These are phyloP conservation scores for Sycon ciliatum DNA, from an alignment of 37 sponge, comb jelly and placozoan genomes.

Conservation along the genomic window DNA sequence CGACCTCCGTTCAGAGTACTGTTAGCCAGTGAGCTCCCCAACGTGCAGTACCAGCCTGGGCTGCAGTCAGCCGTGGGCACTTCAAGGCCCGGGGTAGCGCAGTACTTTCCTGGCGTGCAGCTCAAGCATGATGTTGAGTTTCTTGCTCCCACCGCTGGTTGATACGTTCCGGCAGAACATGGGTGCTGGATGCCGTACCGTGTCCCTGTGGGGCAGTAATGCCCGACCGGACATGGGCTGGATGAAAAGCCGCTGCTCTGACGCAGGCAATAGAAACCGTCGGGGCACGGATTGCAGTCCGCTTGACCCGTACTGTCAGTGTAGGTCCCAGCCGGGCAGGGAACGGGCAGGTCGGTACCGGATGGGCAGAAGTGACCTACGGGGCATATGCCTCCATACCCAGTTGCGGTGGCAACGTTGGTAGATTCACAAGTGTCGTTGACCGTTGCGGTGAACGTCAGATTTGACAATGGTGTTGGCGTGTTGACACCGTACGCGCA, in stretches of 20 bases:
- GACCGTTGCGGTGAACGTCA: background rate
- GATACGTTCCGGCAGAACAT: background rate
- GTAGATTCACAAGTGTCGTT: no score
- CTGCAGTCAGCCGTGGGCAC: background rate
- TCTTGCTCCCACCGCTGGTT: background rate
- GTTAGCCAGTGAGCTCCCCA: background rate
- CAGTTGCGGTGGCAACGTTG: background rate
- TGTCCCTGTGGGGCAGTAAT: constrained; percentile 22
- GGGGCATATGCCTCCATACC: constrained; percentile 17
- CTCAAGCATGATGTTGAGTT: background rate
- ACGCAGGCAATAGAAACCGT: constrained; percentile 25
- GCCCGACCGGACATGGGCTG: constrained; percentile 27
- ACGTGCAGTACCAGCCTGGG: background rate
- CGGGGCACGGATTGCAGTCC: constrained; percentile 16
- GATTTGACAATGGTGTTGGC: constrained; percentile 13
- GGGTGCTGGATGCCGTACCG: background rate
- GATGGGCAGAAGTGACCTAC: constrained; percentile 20
- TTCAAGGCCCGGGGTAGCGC: background rate
- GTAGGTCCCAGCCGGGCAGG: constrained; percentile 20
- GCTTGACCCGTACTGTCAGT: constrained; percentile 1
- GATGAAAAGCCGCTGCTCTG: background rate
- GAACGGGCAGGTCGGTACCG: background rate
- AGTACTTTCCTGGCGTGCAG: background rate
- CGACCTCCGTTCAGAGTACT: background rate
- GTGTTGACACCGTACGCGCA: constrained; percentile 21